Evolutionary conservation across 2,113 vertebrate species (phyloP).

Genomic region (Myotis lucifugus): DNA sequence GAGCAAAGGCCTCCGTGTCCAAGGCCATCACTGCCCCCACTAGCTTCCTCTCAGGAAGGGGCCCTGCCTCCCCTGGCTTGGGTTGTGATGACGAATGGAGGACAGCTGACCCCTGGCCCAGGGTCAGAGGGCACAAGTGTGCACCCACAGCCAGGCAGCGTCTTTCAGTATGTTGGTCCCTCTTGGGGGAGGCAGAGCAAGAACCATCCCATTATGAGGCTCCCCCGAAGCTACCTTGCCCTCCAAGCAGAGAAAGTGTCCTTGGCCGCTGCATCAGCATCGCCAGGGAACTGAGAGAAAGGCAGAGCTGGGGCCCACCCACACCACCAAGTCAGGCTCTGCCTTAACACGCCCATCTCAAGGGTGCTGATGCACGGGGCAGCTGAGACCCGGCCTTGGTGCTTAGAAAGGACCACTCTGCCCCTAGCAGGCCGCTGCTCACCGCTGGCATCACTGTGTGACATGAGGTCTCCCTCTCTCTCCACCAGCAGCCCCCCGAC

Average conservation of each 20-base stretch:
- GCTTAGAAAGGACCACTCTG: not conserved
- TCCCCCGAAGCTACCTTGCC: not conserved
- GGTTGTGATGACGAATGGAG: constrained; percentile 34
- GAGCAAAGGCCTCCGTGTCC: not conserved
- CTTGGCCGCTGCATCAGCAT: accelerated
- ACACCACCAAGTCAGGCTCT: not conserved
- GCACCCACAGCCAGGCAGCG: not conserved
- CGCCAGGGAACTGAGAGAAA: accelerated
- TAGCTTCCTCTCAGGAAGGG: constrained; percentile 81
- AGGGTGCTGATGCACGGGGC: accelerated
- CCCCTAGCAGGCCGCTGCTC: not conserved
- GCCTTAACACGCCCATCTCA: accelerated
- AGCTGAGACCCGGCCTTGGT: accelerated
- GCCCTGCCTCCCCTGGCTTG: constrained; percentile 71
- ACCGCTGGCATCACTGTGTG: not conserved
- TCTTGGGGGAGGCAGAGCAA: not conserved
- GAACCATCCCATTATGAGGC: accelerated
- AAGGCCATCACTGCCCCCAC: constrained; percentile 8
- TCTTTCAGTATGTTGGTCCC: not conserved
- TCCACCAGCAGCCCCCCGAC: not conserved
- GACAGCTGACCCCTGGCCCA: constrained; percentile 54
- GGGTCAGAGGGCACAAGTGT: constrained; percentile 65
- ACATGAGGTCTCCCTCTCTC: not conserved
- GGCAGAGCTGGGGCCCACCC: not conserved
- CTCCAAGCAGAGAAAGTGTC: not conserved